These are phyloP conservation scores for Megalopta genalis DNA, from an alignment of 1,140 invertebrate species.

Conservation along the genomic window DNA sequence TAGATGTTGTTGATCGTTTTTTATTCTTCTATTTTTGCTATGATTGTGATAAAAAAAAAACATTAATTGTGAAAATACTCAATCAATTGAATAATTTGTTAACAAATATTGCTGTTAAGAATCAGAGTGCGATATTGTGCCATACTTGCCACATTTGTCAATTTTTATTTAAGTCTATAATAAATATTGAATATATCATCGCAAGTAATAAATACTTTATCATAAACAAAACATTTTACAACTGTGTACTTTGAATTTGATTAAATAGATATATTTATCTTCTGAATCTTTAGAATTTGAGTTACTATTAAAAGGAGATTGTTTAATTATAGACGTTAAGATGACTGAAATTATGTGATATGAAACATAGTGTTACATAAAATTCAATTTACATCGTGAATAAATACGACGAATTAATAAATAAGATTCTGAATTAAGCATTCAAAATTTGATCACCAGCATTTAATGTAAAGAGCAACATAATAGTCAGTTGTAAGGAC, in stretches of 20 bases:
- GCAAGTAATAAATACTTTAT: not conserved
- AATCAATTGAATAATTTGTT: not conserved
- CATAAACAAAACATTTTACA: no score
- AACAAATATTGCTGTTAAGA: not conserved
- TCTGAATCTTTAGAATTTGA: not conserved
- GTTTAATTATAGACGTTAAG: not conserved
- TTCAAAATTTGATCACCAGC: not conserved
- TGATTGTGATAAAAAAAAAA: no score
- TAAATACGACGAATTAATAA: not conserved
- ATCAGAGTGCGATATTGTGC: not conserved
- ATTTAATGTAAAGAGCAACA: not conserved
- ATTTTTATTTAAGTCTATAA: not conserved
- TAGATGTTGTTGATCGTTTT: conserved; percentile 45
- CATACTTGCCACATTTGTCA: not conserved
- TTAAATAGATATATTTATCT: not conserved
- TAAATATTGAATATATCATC: not conserved
- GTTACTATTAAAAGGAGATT: not conserved
- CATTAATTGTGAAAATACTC: not conserved
- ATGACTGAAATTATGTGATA: not conserved
- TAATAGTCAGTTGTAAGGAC: not conserved
- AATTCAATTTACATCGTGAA: no score
- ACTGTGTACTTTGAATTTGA: not conserved
- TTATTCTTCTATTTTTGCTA: not conserved
- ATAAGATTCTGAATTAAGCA: not conserved
- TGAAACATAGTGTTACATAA: not conserved